Evolutionary conservation across 2,113 vertebrate species (phyloP), one percentile per base, ranked within the genome.

Genomic region (Nanorana parkeri): DNA sequence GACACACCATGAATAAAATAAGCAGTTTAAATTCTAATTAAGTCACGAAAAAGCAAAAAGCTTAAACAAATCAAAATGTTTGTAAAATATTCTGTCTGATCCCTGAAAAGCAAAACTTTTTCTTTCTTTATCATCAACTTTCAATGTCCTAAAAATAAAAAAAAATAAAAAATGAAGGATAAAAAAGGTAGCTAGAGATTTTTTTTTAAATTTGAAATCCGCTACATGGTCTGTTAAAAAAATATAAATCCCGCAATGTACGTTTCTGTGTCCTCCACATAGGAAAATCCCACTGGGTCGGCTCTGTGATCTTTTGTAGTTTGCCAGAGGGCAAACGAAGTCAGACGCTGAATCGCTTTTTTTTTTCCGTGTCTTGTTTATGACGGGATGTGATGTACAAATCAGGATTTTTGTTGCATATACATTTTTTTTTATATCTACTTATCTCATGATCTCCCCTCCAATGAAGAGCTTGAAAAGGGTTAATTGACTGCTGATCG

Each of bases 401-500:
- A 94, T 93, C 77, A 86, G 92, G 92, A 90, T 87, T 90, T 92
- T 86, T 90, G 89, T 32, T 32, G 29, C 29, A 32, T 89, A 86
- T 89, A 89, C 88, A 85, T 88, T 89, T 87, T 87, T 89, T 56
- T 58, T 16, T 86, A 85, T 78, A 84, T 81, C 88, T 90, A 91
- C 91, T 92, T 89, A 91, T 92, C 91, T 92, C 91, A 89, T 90
- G 90, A 85, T 86, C 89, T 94, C 93, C 93, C 93, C 93, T 94
- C 90, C 86, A 51, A 88, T 71, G 55, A 87, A 91, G 89, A 68
- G 87, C 90, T 89, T 86, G 77, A 81, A 60, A 83, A 72, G 93
- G 91, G 93, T 92, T 92, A 92, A 94, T 94, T 94, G 92, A 95
- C 92, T 93, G 93, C 93, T 93, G 93, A 94, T 94, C 87, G 94